Conservation (phyloP, 64 coral and sea anemone species). For the Montipora capricornis region DNA sequence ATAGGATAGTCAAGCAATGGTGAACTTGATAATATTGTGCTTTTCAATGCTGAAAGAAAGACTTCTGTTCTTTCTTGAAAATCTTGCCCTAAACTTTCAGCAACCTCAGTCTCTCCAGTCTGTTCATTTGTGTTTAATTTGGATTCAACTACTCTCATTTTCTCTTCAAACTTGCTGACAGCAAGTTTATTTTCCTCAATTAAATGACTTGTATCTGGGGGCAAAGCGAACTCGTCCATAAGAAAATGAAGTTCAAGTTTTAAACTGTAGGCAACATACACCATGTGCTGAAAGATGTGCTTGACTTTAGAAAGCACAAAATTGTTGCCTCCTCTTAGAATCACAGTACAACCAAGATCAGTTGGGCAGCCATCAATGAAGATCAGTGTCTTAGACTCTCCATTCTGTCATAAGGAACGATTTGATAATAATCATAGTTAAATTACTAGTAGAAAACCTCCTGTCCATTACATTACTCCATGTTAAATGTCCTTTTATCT, state of each 20-base stretch:
- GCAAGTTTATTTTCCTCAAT: slow-evolving; percentile 30
- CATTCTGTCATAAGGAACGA: slow-evolving; percentile 61
- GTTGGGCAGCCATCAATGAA: slow-evolving; percentile 93
- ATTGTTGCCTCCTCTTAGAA: slow-evolving; percentile 66
- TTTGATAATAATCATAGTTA: no score
- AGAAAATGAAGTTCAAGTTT: slow-evolving; percentile 78
- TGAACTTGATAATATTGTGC: slow-evolving; percentile 77
- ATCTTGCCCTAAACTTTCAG: slow-evolving; percentile 8
- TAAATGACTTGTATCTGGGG: slow-evolving; percentile 23
- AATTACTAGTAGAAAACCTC: no score
- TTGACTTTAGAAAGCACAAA: slow-evolving; percentile 73
- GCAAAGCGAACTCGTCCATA: slow-evolving; percentile 82
- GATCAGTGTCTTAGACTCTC: slow-evolving; percentile 87
- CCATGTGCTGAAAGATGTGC: slow-evolving; percentile 61
- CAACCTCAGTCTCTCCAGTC: background rate
- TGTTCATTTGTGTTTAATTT: background rate
- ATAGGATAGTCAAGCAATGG: slow-evolving; percentile 85
- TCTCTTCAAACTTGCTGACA: slow-evolving; percentile 9
- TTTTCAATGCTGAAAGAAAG: slow-evolving; percentile 74
- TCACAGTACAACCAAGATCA: slow-evolving; percentile 81
- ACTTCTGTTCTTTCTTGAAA: slow-evolving; percentile 24
- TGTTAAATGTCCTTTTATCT: no score
- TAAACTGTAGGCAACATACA: slow-evolving; percentile 75
- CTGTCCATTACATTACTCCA: no score
- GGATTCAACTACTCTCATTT: background rate